Base-by-base conservation (phyloP, 2,113 vertebrate genomes). In the Sula dactylatra region DNA sequence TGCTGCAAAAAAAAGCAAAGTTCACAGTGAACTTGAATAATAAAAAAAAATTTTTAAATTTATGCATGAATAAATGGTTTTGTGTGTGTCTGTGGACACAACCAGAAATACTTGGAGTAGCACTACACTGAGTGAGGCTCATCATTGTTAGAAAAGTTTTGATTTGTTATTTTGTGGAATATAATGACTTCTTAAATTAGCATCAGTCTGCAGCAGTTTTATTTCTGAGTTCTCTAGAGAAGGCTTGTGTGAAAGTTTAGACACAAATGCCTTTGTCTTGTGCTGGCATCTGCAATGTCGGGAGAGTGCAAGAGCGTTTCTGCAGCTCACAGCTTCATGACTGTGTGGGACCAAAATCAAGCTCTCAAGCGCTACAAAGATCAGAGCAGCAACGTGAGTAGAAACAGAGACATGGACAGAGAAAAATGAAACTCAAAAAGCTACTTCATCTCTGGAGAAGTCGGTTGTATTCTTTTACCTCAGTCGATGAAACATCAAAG, bases 311-410 rank as follows among this genome's bases (percentile, higher is more conserved):
- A 50, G 61, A 77, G 17, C 0, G 0, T 66, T 93, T 62, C 47
- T 38, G 40, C 34, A 77, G 56, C 56, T 76, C 26, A 40, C 1
- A 3, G n/a, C 29, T 59, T 6, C 0, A 0, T 59, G 56, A 11
- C 13, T 13, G 2, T 10, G 27, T 34, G 52, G 36, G 49, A 74
- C 16, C 67, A 78, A 47, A 73, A 26, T 3, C 19, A 19, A 76
- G 56, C 25, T 44, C 40, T 31, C 4, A 6, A 47, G 59, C 8
- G 29, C 52, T 40, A 34, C 52, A 44, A 67, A 71, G 56, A 89
- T 47, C 69, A 69, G 31, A 67, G 34, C 31, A 73, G 74, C 8
- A 65, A 45, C 0, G 0, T 16, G 61, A 82, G 40, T 31, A 78
- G 65, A 81, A 81, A 66, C 7, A 56, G 79, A 80, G 11, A 44